Base-by-base conservation (phyloP, 2,113 vertebrate species). In the Takifugu bimaculatus region DNA sequence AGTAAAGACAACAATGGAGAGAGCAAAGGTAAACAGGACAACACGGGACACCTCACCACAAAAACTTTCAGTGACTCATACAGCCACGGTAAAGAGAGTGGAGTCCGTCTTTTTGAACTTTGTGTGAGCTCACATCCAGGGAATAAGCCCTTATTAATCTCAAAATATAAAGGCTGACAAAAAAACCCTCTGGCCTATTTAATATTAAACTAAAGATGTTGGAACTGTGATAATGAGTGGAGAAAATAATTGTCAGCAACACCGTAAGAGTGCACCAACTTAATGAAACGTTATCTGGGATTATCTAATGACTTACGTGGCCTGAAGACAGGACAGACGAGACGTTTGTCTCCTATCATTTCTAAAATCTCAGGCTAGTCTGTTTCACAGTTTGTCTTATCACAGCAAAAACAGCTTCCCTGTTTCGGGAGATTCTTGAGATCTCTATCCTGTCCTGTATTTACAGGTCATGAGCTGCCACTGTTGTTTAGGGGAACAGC, bases 321-420 rank as follows among this genome's bases (percentile, higher is more conserved):
- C 35, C 35, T 39, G 9, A 39, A 39, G 35, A 39, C 35, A 3
- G 9, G 35, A 39, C 35, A 47, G 15, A 47, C 3, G 5, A 26
- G 20, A 10, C 47, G 48, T 56, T 60, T 14, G 35, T 53, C 6
- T 9, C 53, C 25, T 62, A 26, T 57, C 15, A 1, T 1, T 26
- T 42, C 10, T 50, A 29, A 4, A 42, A 20, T 57, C 56, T 48
- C 26, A 45, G 47, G 25, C 27, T 52, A 4, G 3, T 55, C 13
- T 58, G 51, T 57, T 63, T 54, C 68, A 59, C 47, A 49, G 14
- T 82, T 72, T 60, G 54, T 70, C 57, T 79, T 79, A 71, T 77
- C 70, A 10, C 47, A 57, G 42, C 26, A 63, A 15, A 77, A 74
- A 71, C 65, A 67, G 44, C 62, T 65, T 56, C 45, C 39, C 50